A percentile compares a stretch with the other conserved stretches of the same genome.
Conservation (phyloP, 2,113 vertebrate species). For the Nannospalax galili region DNA sequence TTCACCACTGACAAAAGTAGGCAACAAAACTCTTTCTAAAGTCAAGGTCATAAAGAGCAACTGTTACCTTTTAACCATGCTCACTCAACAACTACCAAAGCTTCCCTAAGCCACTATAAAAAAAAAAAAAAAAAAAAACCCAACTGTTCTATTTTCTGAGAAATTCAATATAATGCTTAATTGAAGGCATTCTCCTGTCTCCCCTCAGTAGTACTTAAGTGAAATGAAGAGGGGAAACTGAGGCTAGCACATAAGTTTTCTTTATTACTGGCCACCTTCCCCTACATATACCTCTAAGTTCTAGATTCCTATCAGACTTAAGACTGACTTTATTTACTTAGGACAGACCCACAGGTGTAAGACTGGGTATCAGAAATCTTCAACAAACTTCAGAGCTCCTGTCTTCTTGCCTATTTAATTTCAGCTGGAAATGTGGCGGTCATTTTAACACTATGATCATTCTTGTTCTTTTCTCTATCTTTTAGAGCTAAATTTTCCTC, state of each 20-base stretch:
- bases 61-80: not conserved
- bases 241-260: not conserved
- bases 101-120: not conserved
- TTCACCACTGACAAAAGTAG: constrained; percentile 44
- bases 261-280: not conserved
- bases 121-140: not conserved
- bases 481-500: constrained; percentile 33
- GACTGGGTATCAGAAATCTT: not conserved
- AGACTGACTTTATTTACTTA: constrained; percentile 55
- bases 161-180: constrained; percentile 49
- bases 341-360: not conserved
- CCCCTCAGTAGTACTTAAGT: constrained; percentile 38
- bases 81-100: constrained; percentile 22
- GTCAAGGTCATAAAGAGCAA: constrained; percentile 60
- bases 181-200: constrained; percentile 34
- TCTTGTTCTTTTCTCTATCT: constrained; percentile 38
- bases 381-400: not conserved
- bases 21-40: constrained; percentile 41
- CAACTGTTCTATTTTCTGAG: constrained; percentile 37
- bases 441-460: constrained; percentile 34
- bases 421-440: not conserved
- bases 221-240: constrained; percentile 1
- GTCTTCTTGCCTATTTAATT: constrained; percentile 26
- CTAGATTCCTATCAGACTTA: not conserved
- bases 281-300: not conserved